Evolutionary conservation across 2,797 vertebrate species (phyloP), one percentile per base, ranked within the genome.

Genomic region (Coilia nasus): DNA sequence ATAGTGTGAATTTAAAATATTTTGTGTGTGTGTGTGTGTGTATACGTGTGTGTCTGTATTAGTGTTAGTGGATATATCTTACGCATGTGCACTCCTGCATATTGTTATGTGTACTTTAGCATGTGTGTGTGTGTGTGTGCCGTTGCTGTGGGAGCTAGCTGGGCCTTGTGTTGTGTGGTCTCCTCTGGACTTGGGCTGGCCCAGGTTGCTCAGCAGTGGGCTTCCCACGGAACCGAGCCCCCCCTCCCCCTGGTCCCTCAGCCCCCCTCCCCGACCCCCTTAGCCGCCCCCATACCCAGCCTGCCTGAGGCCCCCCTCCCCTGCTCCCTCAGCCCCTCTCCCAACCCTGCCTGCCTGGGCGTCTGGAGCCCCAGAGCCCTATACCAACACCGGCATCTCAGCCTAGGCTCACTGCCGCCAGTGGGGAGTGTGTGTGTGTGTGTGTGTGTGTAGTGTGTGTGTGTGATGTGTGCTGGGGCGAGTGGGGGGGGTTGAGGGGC

Each of bases 121-220:
- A 17, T 6, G 28, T 75, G 28, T 75, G 67, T 7, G 31, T 35
- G 28, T 59, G 15, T 75, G 28, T 75, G n/a, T 35, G 28, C 41
- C 35, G 28, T 75, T 9, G 4, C 10, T 75, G 67, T 41, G 28
- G 62, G 62, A 67, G 28, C 62, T 59, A 2, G 57, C 35, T 41
- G 21, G 15, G 21, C 15, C 57, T 59, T n/a, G 35, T 41, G 35
- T 41, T 41, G 35, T 41, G 35, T 2, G 35, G 35, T 41, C 5
- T 17, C 3, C 57, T 59, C 15, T 15, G 60, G 60, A n/a, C 60
- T 89, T 82, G 89, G 93, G 94, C 94, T 90, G 95, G 89, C 93
- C 91, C 93, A 90, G 85, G 89, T 88, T 93, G 91, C 91, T 84
- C 93, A 93, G 90, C 94, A 91, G 92, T 91, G 89, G 94, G 93